These are phyloP conservation scores for Protosalanx chinensis DNA, from an alignment of 2,797 vertebrate species.

Conservation along the genomic window DNA sequence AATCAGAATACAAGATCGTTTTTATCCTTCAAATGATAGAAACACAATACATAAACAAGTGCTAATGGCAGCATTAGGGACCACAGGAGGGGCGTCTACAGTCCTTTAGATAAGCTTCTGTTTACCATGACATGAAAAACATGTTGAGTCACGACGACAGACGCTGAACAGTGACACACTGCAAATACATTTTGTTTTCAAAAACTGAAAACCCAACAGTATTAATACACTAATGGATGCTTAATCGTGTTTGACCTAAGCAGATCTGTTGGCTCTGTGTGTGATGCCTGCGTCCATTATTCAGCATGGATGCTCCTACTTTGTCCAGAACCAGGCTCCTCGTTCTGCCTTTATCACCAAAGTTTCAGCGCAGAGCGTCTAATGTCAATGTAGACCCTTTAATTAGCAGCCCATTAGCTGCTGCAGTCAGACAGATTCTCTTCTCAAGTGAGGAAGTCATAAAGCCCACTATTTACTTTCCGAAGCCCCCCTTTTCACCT, in stretches of 20 bases:
- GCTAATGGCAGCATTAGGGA: slow-evolving; percentile 19
- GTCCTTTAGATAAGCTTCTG: slow-evolving; percentile 23
- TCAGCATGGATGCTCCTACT: slow-evolving; percentile 44
- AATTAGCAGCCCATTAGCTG: slow-evolving; percentile 82
- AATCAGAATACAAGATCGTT: not conserved
- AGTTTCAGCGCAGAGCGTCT: slow-evolving; percentile 59
- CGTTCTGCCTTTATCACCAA: slow-evolving; percentile 58
- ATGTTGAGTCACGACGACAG: slow-evolving; percentile 22
- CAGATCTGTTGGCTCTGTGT: slow-evolving; percentile 34
- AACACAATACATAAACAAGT: not conserved
- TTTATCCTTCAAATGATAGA: slow-evolving; percentile 9
- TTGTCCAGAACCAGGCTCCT: slow-evolving; percentile 46
- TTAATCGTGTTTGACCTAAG: slow-evolving; percentile 55
- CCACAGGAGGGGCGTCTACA: not conserved
- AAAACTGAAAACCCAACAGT: not conserved
- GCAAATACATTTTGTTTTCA: slow-evolving; percentile 9
- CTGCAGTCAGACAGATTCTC: slow-evolving; percentile 72
- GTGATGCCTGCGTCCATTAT: slow-evolving; percentile 62
- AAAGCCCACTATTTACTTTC: slow-evolving; percentile 78
- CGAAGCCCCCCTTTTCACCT: slow-evolving; percentile 62
- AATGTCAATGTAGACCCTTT: slow-evolving; percentile 69
- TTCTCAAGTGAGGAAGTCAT: slow-evolving; percentile 72
- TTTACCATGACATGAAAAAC: slow-evolving; percentile 21
- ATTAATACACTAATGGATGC: slow-evolving; percentile 36
- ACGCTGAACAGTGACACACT: slow-evolving; percentile 3